These are phyloP conservation scores for Sebastes diploproa DNA, from an alignment of 2,797 vertebrate genomes.

Conservation along the genomic window DNA sequence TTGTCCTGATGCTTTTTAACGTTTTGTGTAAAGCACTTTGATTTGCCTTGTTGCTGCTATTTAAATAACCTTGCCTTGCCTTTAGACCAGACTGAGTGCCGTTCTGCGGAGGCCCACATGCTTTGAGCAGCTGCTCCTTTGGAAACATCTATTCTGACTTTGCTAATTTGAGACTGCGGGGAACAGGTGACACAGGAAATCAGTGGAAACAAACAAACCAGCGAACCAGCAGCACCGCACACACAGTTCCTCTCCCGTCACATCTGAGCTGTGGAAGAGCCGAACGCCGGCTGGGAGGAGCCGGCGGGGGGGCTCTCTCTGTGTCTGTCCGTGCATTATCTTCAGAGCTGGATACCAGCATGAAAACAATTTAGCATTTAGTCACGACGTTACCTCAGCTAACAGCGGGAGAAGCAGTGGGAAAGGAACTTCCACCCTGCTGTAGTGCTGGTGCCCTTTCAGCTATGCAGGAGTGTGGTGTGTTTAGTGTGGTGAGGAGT, in stretches of 20 bases:
- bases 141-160: conserved; percentile 3
- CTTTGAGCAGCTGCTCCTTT: background rate
- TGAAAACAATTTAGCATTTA: conserved; percentile 47
- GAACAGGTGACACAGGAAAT: conserved; percentile 9
- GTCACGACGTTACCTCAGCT: conserved; percentile 4
- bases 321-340: conserved; percentile 9
- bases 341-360: conserved; percentile 38
- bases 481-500: background rate
- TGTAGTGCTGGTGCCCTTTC: background rate
- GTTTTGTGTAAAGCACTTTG: background rate
- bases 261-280: conserved; percentile 3
- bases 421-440: background rate
- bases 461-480: background rate
- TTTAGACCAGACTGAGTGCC: background rate
- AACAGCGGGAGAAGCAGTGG: conserved; percentile 4
- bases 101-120: background rate
- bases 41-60: background rate
- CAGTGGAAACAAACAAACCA: conserved; percentile 4
- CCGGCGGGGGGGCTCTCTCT: background rate
- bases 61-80: background rate
- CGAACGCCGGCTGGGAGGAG: background rate
- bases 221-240: background rate
- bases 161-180: conserved; percentile 16
- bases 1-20: rapidly evolving
- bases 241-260: background rate